Percentiles rank a stretch among this genome's conserved stretches.
Evolutionary conservation across 2,797 vertebrate genomes (phyloP).

Genomic region (Poeciliopsis turneri): DNA sequence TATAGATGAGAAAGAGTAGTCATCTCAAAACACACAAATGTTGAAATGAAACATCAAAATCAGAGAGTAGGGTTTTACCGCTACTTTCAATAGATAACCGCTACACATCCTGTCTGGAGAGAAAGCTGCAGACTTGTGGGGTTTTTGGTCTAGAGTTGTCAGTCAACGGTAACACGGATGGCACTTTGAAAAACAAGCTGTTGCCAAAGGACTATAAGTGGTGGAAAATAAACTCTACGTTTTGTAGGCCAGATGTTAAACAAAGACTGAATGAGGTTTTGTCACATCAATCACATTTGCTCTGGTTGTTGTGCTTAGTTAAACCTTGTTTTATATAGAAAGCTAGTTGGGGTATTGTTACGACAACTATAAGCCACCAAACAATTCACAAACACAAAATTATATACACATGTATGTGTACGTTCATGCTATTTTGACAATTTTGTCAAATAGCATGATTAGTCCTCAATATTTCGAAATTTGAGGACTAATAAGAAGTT

Average conservation of each 20-base stretch:
- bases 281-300: neutral
- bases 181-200: conserved; percentile 52
- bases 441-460: too few relatives aligned
- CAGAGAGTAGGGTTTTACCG: conserved; percentile 72
- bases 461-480: too few relatives aligned
- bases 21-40: conserved; percentile 69
- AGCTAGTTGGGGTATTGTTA: neutral
- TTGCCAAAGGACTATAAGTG: neutral
- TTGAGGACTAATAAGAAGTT: neutral
- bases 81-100: conserved; percentile 80
- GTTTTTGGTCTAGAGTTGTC: conserved; percentile 76
- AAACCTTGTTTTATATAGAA: neutral
- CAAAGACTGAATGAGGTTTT: neutral
- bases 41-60: conserved; percentile 76
- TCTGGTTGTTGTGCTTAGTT: neutral
- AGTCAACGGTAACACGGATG: conserved; percentile 60
- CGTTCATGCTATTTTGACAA: neutral
- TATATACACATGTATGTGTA: too few relatives aligned
- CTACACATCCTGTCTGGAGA: conserved; percentile 80
- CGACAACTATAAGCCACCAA: neutral
- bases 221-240: neutral
- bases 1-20: conserved; percentile 32
- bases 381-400: neutral
- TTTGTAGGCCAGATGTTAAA: neutral
- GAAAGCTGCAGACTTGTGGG: conserved; percentile 73